Evolutionary conservation across 2,888 invertebrate species (phyloP).

Genomic region (Polydrusus pterygomalis): DNA sequence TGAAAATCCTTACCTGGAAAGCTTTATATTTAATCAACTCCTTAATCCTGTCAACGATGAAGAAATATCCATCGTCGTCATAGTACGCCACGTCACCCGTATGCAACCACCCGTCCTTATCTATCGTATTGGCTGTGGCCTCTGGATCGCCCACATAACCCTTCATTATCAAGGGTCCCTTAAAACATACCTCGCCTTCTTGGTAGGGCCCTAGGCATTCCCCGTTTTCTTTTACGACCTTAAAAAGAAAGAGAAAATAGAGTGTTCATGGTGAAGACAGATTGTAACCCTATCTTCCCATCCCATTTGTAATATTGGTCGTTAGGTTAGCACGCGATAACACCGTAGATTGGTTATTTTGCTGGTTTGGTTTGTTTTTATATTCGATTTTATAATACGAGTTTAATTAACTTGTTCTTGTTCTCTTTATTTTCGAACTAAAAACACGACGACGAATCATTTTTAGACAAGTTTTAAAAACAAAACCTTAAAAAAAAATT

Average conservation of each 20-base stretch:
- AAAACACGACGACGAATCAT: too few species aligned
- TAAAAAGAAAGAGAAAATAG: constrained; percentile 13
- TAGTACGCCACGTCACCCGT: constrained; percentile 91
- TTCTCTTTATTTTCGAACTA: too few species aligned
- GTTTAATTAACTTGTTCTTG: too few species aligned
- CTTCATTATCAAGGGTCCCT: constrained; percentile 81
- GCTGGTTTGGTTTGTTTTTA: too few species aligned
- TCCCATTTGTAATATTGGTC: too few species aligned
- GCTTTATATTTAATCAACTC: constrained; percentile 95
- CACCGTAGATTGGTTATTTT: too few species aligned
- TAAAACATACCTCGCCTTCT: constrained; percentile 90
- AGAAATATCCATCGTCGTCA: constrained; percentile 86
- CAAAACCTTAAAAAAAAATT: too few species aligned
- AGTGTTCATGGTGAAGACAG: too few species aligned
- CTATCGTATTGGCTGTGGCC: constrained; percentile 81
- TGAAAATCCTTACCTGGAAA: constrained; percentile 77
- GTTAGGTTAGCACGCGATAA: too few species aligned
- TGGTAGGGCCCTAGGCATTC: constrained; percentile 77
- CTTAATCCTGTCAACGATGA: constrained; percentile 90
- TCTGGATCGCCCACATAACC: constrained; percentile 86
- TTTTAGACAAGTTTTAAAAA: too few species aligned
- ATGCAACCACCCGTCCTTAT: constrained; percentile 85
- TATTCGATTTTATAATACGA: too few species aligned
- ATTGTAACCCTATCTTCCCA: too few species aligned
- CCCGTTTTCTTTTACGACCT: constrained; percentile 79